These are phyloP conservation scores for Labia minor DNA, from an alignment of 2,888 invertebrate species.

Conservation along the genomic window DNA sequence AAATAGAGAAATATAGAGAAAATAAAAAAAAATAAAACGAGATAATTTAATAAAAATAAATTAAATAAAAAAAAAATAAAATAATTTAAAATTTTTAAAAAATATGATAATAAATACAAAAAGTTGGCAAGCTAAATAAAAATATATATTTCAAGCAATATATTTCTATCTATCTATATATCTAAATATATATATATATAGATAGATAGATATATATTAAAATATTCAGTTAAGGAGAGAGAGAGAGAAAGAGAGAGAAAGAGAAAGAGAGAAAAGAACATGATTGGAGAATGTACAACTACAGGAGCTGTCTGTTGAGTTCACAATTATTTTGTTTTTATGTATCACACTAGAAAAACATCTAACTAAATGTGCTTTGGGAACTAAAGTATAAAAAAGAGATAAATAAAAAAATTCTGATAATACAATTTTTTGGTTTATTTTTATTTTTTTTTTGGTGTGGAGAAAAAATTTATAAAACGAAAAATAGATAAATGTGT, in stretches of 20 bases:
- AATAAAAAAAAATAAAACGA: neutral
- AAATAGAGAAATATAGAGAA: constrained; percentile 19
- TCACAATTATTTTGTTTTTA: constrained; percentile 3
- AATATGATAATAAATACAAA: no score
- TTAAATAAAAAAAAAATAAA: neutral
- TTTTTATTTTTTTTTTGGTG: constrained; percentile 21
- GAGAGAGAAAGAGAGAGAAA: neutral
- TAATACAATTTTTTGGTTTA: constrained; percentile 20
- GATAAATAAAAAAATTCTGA: constrained; percentile 18
- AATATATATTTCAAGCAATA: constrained; percentile 19
- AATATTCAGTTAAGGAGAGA: neutral
- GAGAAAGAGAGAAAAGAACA: constrained; percentile 6
- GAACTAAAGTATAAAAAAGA: neutral
- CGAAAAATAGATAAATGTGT: neutral
- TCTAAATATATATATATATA: no score
- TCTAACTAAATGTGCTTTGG: constrained; percentile 13
- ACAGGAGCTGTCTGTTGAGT: neutral
- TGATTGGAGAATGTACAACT: neutral
- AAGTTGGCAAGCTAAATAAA: constrained; percentile 8
- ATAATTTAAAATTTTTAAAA: no score
- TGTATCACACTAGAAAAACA: neutral
- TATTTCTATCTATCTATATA: no score
- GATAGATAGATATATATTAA: no score
- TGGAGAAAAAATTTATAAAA: constrained; percentile 20
- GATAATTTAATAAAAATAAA: constrained; percentile 9